Evolutionary conservation across 2,113 vertebrate species (phyloP).

Genomic region (Spheniscus mendiculus): DNA sequence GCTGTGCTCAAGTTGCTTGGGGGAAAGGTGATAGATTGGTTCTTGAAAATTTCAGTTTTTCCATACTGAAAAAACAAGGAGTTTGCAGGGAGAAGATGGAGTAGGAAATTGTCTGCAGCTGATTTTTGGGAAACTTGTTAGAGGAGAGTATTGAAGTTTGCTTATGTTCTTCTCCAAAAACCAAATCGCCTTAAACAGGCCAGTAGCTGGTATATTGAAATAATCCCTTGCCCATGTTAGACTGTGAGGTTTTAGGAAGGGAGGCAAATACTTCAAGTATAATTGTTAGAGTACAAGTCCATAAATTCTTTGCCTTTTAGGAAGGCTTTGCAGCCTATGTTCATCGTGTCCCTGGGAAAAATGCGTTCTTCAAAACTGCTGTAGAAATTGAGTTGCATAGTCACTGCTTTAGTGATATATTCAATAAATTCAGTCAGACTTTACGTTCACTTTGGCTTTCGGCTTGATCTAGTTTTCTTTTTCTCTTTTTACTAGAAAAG

Average conservation of each 20-base stretch:
- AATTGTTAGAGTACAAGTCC: background rate
- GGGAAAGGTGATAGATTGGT: background rate
- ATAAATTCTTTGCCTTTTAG: background rate
- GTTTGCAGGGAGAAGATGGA: background rate
- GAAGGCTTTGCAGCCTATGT: background rate
- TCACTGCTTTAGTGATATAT: background rate
- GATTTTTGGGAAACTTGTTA: background rate
- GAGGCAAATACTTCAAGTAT: background rate
- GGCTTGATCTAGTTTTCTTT: background rate
- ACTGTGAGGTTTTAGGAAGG: background rate
- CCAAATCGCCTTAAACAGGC: background rate
- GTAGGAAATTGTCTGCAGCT: background rate
- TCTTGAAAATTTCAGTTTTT: background rate
- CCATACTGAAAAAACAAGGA: background rate
- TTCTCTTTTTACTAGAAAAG: background rate
- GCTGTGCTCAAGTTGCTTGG: background rate
- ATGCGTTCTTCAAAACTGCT: background rate
- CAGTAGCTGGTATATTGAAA: background rate
- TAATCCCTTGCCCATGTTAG: background rate
- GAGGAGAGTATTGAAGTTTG: background rate
- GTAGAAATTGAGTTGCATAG: background rate
- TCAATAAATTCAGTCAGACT: background rate
- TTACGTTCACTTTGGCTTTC: background rate
- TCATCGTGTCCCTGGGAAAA: background rate
- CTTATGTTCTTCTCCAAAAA: background rate